Conservation (phyloP, 2,888 invertebrate genomes). For the Oxycera nigricornis region DNA sequence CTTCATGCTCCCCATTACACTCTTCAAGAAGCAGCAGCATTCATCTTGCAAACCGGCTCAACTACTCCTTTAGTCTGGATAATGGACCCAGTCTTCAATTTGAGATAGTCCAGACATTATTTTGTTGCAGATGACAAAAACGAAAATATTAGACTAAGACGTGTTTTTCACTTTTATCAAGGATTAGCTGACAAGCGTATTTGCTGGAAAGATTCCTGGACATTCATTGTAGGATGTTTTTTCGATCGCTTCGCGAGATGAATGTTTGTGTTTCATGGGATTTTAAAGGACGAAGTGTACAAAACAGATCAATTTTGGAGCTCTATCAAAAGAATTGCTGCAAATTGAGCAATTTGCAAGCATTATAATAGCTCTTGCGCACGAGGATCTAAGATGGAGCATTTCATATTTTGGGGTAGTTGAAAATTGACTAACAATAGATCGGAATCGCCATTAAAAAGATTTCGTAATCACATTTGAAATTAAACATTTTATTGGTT, state of each 20-base stretch:
- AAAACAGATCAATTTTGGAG: no score
- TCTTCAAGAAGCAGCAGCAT: not conserved
- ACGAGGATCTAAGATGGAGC: no score
- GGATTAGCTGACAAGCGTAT: constrained; percentile 42
- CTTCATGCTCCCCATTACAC: not conserved
- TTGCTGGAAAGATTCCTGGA: constrained; percentile 40
- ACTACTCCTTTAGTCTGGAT: not conserved
- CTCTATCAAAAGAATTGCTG: no score
- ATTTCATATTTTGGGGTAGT: no score
- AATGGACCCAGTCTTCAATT: not conserved
- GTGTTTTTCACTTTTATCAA: constrained; percentile 36
- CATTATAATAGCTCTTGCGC: no score
- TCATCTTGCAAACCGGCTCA: not conserved
- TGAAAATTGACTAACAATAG: no score
- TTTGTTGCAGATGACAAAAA: constrained; percentile 31
- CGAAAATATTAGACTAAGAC: constrained; percentile 37
- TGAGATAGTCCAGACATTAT: constrained; percentile 28
- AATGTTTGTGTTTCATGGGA: no score
- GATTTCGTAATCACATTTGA: no score
- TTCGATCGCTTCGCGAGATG: not conserved
- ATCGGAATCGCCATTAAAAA: no score
- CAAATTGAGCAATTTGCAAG: no score
- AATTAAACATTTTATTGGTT: no score
- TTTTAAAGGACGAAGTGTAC: no score
- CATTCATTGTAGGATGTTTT: not conserved